Evolutionary conservation across 2,113 vertebrate species (phyloP).

Genomic region (Salvelinus alpinus): DNA sequence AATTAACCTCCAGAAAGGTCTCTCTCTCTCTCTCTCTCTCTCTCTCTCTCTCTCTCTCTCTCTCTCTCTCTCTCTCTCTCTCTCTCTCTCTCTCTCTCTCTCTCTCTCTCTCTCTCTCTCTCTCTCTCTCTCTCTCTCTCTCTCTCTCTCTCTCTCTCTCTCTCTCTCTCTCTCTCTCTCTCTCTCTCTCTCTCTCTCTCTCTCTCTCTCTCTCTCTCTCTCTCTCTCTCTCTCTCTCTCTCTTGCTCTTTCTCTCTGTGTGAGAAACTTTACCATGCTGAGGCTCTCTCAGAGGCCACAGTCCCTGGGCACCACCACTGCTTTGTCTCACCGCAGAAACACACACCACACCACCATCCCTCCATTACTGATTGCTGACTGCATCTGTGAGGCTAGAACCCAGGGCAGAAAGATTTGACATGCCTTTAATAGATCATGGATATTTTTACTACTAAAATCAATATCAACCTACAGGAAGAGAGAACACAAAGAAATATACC

Average conservation of each 20-base stretch:
- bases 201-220: too few relatives aligned
- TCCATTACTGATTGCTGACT: too few relatives aligned
- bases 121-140: too few relatives aligned
- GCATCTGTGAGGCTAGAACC: too few relatives aligned
- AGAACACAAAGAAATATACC: slow-evolving; percentile 10
- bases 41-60: too few relatives aligned
- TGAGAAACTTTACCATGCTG: slow-evolving; percentile 72
- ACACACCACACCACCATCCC: slow-evolving; percentile 51
- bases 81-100: slow-evolving; percentile 51
- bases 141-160: slow-evolving; percentile 18
- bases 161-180: slow-evolving; percentile 51
- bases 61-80: background rate
- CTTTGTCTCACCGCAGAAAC: slow-evolving; percentile 78
- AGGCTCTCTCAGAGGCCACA: slow-evolving; percentile 64
- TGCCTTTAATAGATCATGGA: too few relatives aligned
- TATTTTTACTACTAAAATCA: too few relatives aligned
- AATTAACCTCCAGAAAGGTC: slow-evolving; percentile 78
- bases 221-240: slow-evolving; percentile 39
- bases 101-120: slow-evolving; percentile 40
- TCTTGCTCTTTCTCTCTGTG: slow-evolving; percentile 60
- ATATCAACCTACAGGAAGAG: too few relatives aligned
- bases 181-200: slow-evolving; percentile 28
- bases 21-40: slow-evolving; percentile 41
- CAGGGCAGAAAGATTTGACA: too few relatives aligned
- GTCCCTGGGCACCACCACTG: slow-evolving; percentile 75